Base-by-base conservation (phyloP, 2,113 vertebrate species). In the Amazona guildingii region DNA sequence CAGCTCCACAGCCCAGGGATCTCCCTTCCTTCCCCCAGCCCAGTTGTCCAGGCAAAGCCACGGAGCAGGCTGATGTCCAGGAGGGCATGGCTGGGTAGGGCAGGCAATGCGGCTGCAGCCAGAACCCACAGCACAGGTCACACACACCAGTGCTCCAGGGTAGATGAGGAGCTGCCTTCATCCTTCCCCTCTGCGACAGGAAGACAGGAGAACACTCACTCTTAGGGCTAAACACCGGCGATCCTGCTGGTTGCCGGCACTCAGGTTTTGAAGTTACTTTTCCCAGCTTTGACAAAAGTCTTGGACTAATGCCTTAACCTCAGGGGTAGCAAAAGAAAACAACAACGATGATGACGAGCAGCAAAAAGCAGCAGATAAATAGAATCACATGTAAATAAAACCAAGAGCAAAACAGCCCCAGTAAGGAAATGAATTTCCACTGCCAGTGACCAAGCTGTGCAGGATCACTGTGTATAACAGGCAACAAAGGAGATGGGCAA, bases 241-340 rank as follows among this genome's bases (percentile, higher is more conserved):
- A 61, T 6, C 72, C 35, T 28, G 41, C 21, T 46, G 33, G 51
- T 64, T 27, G 15, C 44, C 49, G 39, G 11, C 64, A 55, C 20
- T 77, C 13, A 4, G 31, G 17, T 79, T 67, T 19, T 52, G 51
- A 84, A 85, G 68, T n/a, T 79, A 88, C 49, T 69, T 92, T 43
- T 90, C 64, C 70, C 79, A 70, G 35, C 90, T 59, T 64, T 85
- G 87, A 63, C 70, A 83, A 88, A 81, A 81, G 77, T 44, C 83
- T 61, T 76, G 83, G 83, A 86, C 39, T 37, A 43, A 75, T 5
- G 59, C 89, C 85, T 92, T 75, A 83, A 70, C 86, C 85, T 85
- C 87, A 2, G 91, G 44, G 82, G 67, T 87, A 79, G 18, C 70
- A n/a, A 63, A 76, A 43, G 28, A 92, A 86, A 96, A 86, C 78